Base-by-base conservation (phyloP, 2,113 vertebrate species). In the Oncorhynchus tshawytscha region DNA sequence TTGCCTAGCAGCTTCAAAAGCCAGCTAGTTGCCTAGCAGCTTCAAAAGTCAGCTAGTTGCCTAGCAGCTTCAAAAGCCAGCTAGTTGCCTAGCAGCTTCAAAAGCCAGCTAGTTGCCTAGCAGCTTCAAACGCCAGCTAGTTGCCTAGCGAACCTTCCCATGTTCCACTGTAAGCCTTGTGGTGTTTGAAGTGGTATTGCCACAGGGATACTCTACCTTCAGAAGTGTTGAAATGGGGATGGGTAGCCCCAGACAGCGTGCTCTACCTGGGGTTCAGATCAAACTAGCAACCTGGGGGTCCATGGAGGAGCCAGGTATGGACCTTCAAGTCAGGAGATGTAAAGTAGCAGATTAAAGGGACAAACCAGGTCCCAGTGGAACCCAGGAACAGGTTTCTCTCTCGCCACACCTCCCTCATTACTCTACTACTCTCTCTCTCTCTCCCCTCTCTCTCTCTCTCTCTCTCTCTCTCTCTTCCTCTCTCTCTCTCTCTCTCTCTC, bases 251-350 rank as follows among this genome's bases (percentile, higher is more conserved):
- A 72, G 70, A 72, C 15, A 71, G 15, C 62, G 71, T 27, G 15
- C 11, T 68, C 31, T 29, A 67, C 60, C 20, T 49, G 66, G 67
- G 71, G 24, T 48, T 34, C 49, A 71, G 49, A 78, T 78, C 72
- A 25, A 8, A 2, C 62, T 0, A 73, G 20, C 7, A 34, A 31
- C 45, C 15, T 59, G 25, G 24, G 62, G 22, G 39, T 6, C 62
- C 22, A 25, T 57, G 39, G 22, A 75, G 77, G 60, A 20, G 18
- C 45, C 65, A 71, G 75, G 59, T 16, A 49, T 27, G 45, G 39
- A 11, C 34, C 69, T 81, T 78, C 65, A 73, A 82, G 69, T 29
- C 51, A 22, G 34, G 34, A 87, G 75, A 85, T 83, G 72, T 76
- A 65, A 83, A 65, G 39, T 5, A 11, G 70, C 49, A 31, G 24